Evolutionary conservation across 2,797 vertebrate genomes (phyloP).

Genomic region (Morelia viridis): DNA sequence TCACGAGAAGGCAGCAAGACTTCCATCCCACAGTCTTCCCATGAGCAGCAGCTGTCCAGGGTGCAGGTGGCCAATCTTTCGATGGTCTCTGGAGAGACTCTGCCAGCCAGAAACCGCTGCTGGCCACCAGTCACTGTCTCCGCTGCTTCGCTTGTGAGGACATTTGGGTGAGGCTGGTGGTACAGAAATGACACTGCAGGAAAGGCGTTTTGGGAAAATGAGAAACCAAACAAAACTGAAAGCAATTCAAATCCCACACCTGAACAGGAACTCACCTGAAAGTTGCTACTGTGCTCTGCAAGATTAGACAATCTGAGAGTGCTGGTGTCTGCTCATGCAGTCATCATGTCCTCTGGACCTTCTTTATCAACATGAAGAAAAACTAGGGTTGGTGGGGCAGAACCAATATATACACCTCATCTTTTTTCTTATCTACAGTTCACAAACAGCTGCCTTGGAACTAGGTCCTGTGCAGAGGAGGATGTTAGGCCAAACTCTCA

Average conservation of each 20-base stretch:
- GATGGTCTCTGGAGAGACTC: no score
- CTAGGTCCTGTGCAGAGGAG: neutral
- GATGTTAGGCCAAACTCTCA: neutral
- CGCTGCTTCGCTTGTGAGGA: no score
- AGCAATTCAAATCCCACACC: neutral
- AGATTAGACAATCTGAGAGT: neutral
- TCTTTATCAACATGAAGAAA: neutral
- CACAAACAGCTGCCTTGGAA: neutral
- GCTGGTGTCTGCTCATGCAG: no score
- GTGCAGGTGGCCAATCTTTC: no score
- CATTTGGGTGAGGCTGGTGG: no score
- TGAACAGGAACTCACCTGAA: neutral
- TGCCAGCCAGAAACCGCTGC: no score
- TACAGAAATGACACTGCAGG: no score
- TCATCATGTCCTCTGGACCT: neutral
- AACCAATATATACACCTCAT: neutral
- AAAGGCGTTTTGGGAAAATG: no score
- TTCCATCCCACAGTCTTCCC: no score
- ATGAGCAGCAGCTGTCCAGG: no score
- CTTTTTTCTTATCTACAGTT: neutral
- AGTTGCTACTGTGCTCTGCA: neutral
- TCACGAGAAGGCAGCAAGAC: no score
- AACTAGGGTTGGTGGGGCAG: neutral
- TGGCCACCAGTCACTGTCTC: no score
- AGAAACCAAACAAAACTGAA: neutral